A percentile compares a stretch with the other conserved stretches of the same genome.
phyloP scores from a whole-genome alignment of 2,888 invertebrate species.

The Dolichomitus sp. region DNA sequence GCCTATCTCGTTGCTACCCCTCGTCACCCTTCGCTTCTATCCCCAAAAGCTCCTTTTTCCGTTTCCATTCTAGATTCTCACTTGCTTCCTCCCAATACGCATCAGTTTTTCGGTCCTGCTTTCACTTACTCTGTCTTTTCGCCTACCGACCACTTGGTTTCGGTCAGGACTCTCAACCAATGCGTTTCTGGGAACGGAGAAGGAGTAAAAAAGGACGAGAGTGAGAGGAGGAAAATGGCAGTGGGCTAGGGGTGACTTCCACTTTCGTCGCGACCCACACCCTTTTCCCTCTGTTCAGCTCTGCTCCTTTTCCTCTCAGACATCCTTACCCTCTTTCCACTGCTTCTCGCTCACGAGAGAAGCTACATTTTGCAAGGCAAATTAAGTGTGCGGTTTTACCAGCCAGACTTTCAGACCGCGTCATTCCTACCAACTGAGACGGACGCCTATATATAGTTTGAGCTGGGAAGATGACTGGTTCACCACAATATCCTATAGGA shows the following conservation, averaged over 20 bases:
- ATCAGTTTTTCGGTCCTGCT: constrained; percentile 27
- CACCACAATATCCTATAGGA: constrained; percentile 14
- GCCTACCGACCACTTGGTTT: constrained; percentile 13
- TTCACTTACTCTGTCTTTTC: constrained; percentile 28
- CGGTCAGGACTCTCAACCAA: not conserved
- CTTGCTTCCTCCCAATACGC: constrained; percentile 45
- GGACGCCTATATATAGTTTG: constrained; percentile 5
- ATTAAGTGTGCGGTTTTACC: constrained; percentile 86
- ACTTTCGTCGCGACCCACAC: constrained; percentile 38
- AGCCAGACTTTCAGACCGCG: constrained; percentile 79
- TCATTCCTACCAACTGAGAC: constrained; percentile 46
- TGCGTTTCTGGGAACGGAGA: not conserved
- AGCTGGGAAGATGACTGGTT: constrained; percentile 21
- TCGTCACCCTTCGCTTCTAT: constrained; percentile 29
- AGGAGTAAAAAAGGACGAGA: not conserved
- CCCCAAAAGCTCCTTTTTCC: not conserved
- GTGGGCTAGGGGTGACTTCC: constrained; percentile 6
- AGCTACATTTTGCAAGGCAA: constrained; percentile 85
- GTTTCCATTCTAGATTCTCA: constrained; percentile 42
- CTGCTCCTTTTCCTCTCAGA: constrained; percentile 34
- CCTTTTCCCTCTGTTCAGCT: constrained; percentile 58
- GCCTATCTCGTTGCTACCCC: constrained; percentile 46
- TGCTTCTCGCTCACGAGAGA: constrained; percentile 65
- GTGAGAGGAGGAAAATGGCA: constrained; percentile 14
- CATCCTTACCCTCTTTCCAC: constrained; percentile 59